Percentiles rank a stretch among this genome's conserved stretches.
These are phyloP conservation scores for Colinus virginianus DNA, from an alignment of 2,113 vertebrate species.

Conservation along the genomic window DNA sequence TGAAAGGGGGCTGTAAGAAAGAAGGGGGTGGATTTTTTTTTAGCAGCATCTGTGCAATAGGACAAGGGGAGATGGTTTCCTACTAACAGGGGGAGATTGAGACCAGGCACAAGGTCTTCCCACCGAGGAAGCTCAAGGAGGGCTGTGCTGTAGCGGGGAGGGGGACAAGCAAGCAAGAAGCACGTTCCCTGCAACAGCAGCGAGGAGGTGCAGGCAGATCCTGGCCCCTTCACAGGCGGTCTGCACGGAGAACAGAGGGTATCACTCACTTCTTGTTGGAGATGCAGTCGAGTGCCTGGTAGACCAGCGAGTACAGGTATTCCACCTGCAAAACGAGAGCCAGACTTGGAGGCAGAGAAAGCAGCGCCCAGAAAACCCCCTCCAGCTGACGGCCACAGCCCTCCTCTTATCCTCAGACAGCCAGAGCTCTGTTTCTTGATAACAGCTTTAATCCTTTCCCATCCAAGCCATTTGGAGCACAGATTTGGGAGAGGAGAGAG, in stretches of 20 bases:
- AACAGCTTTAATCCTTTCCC: accelerated
- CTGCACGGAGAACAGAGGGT: accelerated
- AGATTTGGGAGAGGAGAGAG: no score
- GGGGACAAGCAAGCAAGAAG: accelerated
- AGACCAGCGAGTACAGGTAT: slow-evolving; percentile 91
- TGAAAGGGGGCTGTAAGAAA: no score
- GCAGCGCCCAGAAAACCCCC: neutral
- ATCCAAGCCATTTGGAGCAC: neutral
- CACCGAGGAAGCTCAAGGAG: neutral
- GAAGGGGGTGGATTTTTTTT: no score
- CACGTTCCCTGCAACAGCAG: no score
- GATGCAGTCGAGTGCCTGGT: slow-evolving; percentile 90
- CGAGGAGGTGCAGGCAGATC: accelerated
- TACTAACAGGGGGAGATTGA: no score
- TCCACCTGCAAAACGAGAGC: slow-evolving; percentile 84
- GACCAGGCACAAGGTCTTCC: no score
- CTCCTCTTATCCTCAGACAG: neutral
- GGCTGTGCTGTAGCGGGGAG: accelerated
- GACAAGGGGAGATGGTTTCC: no score
- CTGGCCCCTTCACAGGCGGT: neutral
- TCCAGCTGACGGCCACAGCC: accelerated
- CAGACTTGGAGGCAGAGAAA: neutral
- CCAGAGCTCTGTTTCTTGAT: accelerated
- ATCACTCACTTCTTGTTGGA: slow-evolving; percentile 87
- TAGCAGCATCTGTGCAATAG: no score